These are phyloP conservation scores for Atethmia centrago DNA, from an alignment of 2,888 invertebrate genomes.

Conservation along the genomic window DNA sequence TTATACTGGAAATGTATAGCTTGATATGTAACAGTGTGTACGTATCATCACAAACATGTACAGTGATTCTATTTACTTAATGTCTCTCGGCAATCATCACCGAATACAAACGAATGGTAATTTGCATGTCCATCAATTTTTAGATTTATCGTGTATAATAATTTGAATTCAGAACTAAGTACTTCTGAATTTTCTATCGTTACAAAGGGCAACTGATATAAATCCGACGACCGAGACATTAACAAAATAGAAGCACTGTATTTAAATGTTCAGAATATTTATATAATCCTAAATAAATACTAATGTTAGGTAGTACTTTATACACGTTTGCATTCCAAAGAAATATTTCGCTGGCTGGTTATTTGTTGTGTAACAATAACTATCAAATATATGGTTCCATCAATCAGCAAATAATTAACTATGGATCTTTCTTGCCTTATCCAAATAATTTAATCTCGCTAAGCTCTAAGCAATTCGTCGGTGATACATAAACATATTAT, in stretches of 20 bases:
- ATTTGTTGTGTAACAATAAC: constrained; percentile 50
- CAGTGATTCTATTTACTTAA: too few species aligned
- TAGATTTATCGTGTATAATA: too few species aligned
- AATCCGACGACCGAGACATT: too few species aligned
- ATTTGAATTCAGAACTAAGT: too few species aligned
- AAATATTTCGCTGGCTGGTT: constrained; percentile 46
- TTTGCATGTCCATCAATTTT: too few species aligned
- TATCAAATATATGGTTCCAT: constrained; percentile 44
- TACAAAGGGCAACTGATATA: too few species aligned
- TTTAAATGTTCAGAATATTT: constrained; percentile 37
- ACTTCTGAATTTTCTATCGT: too few species aligned
- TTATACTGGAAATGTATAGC: too few species aligned
- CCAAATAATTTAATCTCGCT: constrained; percentile 66
- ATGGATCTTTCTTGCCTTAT: constrained; percentile 64
- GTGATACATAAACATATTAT: constrained; percentile 64
- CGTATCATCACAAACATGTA: constrained; percentile 22
- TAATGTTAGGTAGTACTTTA: constrained; percentile 63
- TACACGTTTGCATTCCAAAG: constrained; percentile 60
- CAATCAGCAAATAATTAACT: constrained; percentile 48
- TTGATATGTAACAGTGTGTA: too few species aligned
- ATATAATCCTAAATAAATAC: constrained; percentile 22
- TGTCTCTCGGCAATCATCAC: too few species aligned
- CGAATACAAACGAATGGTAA: too few species aligned
- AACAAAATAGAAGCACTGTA: too few species aligned
- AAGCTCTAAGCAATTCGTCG: constrained; percentile 67